Evolutionary conservation across 2,888 invertebrate species (phyloP).

Genomic region (Ormyrus labotus): DNA sequence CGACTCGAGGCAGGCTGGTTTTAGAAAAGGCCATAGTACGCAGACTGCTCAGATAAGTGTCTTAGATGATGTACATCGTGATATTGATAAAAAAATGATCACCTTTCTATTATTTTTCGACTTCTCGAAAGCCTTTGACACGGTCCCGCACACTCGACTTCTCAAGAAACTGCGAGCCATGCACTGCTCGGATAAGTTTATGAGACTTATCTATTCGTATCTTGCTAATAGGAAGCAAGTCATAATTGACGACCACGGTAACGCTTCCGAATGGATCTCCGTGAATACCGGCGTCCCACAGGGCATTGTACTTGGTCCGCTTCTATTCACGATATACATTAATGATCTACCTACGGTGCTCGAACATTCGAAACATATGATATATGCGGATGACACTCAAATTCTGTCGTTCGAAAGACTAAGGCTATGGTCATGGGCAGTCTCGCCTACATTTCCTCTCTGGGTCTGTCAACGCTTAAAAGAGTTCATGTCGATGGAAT

Average conservation of each 20-base stretch:
- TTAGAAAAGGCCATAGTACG: constrained; percentile 6
- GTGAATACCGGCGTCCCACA: not conserved
- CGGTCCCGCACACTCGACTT: not conserved
- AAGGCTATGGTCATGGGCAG: too few relatives aligned
- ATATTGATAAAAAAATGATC: constrained; percentile 14
- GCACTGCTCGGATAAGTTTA: not conserved
- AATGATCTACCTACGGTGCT: constrained; percentile 1
- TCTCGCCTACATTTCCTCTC: not conserved
- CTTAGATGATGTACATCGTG: constrained; percentile 8
- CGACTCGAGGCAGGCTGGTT: constrained; percentile 36
- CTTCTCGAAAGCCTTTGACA: constrained; percentile 17
- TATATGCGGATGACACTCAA: constrained; percentile 13
- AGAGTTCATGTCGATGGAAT: not conserved
- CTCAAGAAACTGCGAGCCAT: not conserved
- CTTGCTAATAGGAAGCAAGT: not conserved
- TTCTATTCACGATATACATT: constrained; percentile 30
- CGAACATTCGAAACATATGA: not conserved
- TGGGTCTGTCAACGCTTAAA: not conserved
- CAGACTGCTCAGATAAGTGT: constrained; percentile 1
- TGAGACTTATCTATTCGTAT: not conserved
- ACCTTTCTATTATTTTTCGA: constrained; percentile 16
- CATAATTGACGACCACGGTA: not conserved
- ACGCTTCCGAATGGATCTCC: not conserved
- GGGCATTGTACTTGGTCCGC: constrained; percentile 21
- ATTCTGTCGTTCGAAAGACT: not conserved